Conservation (phyloP, 2,113 vertebrate genomes). For the Anser brachyrhynchus region DNA sequence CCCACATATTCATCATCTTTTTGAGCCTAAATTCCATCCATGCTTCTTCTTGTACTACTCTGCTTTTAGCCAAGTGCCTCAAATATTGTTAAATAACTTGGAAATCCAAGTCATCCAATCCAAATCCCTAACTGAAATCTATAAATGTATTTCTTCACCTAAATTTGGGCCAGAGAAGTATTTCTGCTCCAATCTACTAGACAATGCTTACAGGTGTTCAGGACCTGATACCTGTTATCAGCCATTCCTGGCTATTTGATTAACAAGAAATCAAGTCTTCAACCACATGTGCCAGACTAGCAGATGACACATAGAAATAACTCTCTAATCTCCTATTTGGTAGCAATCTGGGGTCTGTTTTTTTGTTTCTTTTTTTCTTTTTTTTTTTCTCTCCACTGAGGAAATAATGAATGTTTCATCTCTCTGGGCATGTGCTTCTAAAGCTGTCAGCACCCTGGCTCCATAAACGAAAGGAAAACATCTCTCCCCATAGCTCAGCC, state of each 20-base stretch:
- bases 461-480: background rate
- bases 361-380: background rate
- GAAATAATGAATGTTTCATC: background rate
- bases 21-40: background rate
- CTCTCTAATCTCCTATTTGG: too few relatives aligned
- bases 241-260: background rate
- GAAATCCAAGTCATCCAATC: background rate
- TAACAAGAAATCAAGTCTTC: background rate
- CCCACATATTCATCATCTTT: background rate
- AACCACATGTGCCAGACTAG: background rate
- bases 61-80: background rate
- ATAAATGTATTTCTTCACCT: background rate
- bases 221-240: background rate
- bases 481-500: background rate
- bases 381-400: too few relatives aligned
- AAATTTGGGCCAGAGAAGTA: background rate
- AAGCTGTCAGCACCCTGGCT: background rate
- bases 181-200: background rate
- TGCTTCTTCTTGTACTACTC: background rate
- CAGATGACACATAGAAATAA: background rate
- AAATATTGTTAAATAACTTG: background rate
- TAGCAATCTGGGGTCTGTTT: rapidly evolving
- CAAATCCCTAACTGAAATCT: background rate
- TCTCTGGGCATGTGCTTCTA: background rate
- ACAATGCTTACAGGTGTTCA: background rate